Evolutionary conservation across 2,113 vertebrate species (phyloP), one percentile per base, ranked within the genome.

Genomic region (Penelope pileata): DNA sequence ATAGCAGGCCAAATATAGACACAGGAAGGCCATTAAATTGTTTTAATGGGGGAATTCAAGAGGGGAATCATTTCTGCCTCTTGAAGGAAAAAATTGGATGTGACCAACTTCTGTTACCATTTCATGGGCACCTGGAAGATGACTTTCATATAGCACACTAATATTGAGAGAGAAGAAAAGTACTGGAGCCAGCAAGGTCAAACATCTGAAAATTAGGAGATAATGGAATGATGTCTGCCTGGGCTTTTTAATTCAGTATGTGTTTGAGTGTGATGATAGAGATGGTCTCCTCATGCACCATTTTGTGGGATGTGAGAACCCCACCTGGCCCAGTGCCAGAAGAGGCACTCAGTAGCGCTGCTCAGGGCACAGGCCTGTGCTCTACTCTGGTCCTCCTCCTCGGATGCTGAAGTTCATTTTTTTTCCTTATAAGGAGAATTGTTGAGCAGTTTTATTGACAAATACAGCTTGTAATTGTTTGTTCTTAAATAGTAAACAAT

Each of bases 241-340:
- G 60, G 16, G 69, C 24, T 22, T 63, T 70, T 70, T 68, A 59
- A 47, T 82, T 82, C 34, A 26, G 45, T 26, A 17, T 26, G 13
- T 29, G 48, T 50, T 34, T 32, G 59, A 42, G 16, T 21, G 16
- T 23, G 51, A 47, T 42, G 56, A 42, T 74, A 74, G 22, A 62
- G 48, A 17, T 23, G 10, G 18, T 6, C 2, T 4, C 14, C 5
- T 62, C 6, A 6, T 22, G 59, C 0, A 1, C 8, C 30, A 38
- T 59, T 81, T 18, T 38, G 43, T 22, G 9, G 7, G 43, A 18
- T 72, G 48, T 14, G 21, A 51, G 51, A 24, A 27, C 2, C 0
- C 50, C 86, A 59, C 29, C 14, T 81, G 15, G 21, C 17, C 17
- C 32, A 3, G 62, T 0, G 1, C 24, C 16, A 16, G 58, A 68